These are phyloP conservation scores for Melitaea cinxia DNA, from an alignment of 1,140 invertebrate genomes.

Conservation along the genomic window DNA sequence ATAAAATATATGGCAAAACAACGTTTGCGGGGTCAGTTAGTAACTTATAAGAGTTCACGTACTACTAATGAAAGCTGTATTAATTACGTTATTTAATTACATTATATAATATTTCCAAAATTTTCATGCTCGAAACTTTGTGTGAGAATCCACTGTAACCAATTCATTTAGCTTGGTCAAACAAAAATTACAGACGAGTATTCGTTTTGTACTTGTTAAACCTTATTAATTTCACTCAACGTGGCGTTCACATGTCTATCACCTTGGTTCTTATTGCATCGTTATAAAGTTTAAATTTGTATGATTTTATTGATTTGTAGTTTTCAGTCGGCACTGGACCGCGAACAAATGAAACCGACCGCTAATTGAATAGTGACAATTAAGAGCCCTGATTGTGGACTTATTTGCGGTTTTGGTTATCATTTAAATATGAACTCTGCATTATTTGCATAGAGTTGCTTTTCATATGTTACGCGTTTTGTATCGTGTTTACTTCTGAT, in stretches of 20 bases:
- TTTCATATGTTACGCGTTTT: background rate
- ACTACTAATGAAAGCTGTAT: too few species aligned
- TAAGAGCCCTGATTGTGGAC: slow-evolving; percentile 34
- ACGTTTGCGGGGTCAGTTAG: too few species aligned
- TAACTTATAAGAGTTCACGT: too few species aligned
- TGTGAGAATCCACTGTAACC: background rate
- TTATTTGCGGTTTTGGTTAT: slow-evolving; percentile 29
- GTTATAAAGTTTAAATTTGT: background rate
- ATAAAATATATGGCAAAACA: too few species aligned
- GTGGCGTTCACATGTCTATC: background rate
- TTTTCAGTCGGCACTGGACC: slow-evolving; percentile 4
- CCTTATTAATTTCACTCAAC: slow-evolving; percentile 23
- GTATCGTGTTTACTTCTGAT: slow-evolving; percentile 5
- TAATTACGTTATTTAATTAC: background rate
- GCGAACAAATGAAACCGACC: slow-evolving; percentile 30
- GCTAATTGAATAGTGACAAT: slow-evolving; percentile 40
- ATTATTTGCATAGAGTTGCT: background rate
- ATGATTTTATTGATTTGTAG: slow-evolving; percentile 7
- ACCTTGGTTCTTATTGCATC: background rate
- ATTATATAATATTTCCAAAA: background rate
- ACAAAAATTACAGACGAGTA: slow-evolving; percentile 3
- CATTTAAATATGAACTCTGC: background rate
- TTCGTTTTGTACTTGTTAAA: slow-evolving; percentile 11
- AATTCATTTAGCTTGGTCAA: background rate
- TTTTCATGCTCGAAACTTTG: background rate